Percentiles rank a stretch among this genome's conserved stretches.
phyloP scores from a whole-genome alignment of 2,888 invertebrate genomes.

The Tetrapedia diversipes region DNA sequence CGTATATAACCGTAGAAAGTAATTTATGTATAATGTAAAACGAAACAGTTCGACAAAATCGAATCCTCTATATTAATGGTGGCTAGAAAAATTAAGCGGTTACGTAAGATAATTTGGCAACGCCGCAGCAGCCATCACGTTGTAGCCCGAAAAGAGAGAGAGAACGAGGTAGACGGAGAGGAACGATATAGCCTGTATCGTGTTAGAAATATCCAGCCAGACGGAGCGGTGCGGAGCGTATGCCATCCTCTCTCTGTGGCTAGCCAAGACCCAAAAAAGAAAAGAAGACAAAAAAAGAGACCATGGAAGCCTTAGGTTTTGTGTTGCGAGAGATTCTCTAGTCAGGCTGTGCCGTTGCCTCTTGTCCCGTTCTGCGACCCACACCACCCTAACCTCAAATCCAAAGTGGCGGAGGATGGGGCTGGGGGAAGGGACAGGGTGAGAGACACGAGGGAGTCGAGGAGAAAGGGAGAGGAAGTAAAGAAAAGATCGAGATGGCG shows the following conservation, averaged over 20 bases:
- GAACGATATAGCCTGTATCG: constrained; percentile 44
- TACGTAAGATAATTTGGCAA: constrained; percentile 80
- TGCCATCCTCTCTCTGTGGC: constrained; percentile 69
- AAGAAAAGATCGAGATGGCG: constrained; percentile 71
- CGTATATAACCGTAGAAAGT: neutral
- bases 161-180: constrained; percentile 2
- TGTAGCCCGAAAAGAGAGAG: constrained; percentile 45
- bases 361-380: constrained; percentile 62
- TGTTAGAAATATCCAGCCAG: constrained; percentile 76
- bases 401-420: constrained; percentile 15
- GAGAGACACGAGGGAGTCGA: neutral
- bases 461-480: constrained; percentile 35
- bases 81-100: constrained; percentile 63
- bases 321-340: constrained; percentile 70
- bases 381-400: constrained; percentile 49
- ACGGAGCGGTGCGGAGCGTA: constrained; percentile 62
- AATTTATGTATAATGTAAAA: neutral
- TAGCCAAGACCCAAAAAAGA: constrained; percentile 66
- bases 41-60: neutral
- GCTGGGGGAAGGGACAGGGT: neutral
- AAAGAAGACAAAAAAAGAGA: constrained; percentile 3
- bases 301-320: constrained; percentile 71
- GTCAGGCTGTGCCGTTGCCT: constrained; percentile 66
- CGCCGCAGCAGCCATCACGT: constrained; percentile 76
- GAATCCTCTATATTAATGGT: neutral